Percentiles rank a stretch among this genome's conserved stretches.
phyloP scores from a whole-genome alignment of 1,140 invertebrate genomes.

The Chironomus striatipennis region DNA sequence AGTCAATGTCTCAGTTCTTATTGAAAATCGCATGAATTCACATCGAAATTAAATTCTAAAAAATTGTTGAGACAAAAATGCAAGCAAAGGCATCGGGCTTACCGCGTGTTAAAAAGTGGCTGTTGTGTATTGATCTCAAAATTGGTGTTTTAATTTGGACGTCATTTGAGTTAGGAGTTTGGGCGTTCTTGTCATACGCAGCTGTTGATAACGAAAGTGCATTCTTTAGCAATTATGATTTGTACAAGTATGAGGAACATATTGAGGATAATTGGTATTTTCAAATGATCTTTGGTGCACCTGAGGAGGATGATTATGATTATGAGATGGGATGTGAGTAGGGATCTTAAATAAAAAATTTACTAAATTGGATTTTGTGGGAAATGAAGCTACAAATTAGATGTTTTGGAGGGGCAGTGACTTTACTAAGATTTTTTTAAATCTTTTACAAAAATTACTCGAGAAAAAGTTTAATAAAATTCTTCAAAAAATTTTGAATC shows the following conservation, averaged over 20 bases:
- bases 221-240: slow-evolving; percentile 10
- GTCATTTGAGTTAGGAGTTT: background rate
- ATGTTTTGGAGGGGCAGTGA: too few species aligned
- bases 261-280: slow-evolving; percentile 19
- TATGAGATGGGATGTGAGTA: slow-evolving; percentile 4
- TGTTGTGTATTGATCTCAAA: background rate
- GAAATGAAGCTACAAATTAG: too few species aligned
- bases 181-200: background rate
- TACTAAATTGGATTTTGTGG: too few species aligned
- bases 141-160: background rate
- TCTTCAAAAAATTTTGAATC: too few species aligned
- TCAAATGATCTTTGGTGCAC: background rate
- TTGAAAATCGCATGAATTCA: background rate
- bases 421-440: too few species aligned
- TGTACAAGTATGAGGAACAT: slow-evolving; percentile 8
- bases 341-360: too few species aligned
- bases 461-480: too few species aligned
- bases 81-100: background rate
- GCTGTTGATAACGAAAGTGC: slow-evolving; percentile 2
- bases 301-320: slow-evolving; percentile 10
- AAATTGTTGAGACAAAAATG: background rate
- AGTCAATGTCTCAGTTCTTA: too few species aligned
- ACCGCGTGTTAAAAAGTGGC: slow-evolving; percentile 10
- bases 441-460: too few species aligned
- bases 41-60: background rate